These are phyloP conservation scores for Plusia festucae DNA, from an alignment of 2,888 invertebrate species.

Conservation along the genomic window DNA sequence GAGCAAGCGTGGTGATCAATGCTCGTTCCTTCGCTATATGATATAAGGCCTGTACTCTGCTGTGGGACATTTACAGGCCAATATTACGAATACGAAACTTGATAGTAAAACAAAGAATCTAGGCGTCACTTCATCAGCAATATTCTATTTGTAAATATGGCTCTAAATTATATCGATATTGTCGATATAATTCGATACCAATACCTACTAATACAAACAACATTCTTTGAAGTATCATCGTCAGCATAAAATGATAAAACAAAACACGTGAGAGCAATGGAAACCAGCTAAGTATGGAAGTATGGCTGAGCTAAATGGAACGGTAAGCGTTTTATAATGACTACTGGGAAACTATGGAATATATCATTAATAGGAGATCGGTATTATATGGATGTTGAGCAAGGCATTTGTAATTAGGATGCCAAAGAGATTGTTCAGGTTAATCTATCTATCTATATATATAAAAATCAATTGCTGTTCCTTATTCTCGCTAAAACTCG, in stretches of 20 bases:
- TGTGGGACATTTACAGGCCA: too few relatives aligned
- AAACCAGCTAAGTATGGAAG: constrained; percentile 10
- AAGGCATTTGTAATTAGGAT: not conserved
- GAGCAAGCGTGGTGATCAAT: too few relatives aligned
- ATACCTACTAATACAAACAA: not conserved
- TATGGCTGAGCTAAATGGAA: constrained; percentile 26
- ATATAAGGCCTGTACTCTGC: too few relatives aligned
- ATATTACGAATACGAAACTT: too few relatives aligned
- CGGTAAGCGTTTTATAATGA: constrained; percentile 51
- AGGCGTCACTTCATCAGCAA: not conserved
- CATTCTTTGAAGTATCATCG: constrained; percentile 21
- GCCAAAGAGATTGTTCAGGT: not conserved
- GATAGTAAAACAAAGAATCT: not conserved
- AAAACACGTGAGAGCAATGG: constrained; percentile 25
- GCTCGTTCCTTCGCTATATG: too few relatives aligned
- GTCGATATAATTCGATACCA: not conserved
- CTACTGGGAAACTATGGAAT: constrained; percentile 36
- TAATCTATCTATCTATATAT: too few relatives aligned
- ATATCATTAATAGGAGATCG: constrained; percentile 12
- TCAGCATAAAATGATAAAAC: constrained; percentile 15
- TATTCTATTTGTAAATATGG: not conserved
- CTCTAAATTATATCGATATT: not conserved
- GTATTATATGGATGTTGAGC: constrained; percentile 7
- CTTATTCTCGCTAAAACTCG: too few relatives aligned
- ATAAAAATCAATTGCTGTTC: too few relatives aligned